Conservation (phyloP, 2,113 vertebrate genomes). For the Ammodytes dubius region DNA sequence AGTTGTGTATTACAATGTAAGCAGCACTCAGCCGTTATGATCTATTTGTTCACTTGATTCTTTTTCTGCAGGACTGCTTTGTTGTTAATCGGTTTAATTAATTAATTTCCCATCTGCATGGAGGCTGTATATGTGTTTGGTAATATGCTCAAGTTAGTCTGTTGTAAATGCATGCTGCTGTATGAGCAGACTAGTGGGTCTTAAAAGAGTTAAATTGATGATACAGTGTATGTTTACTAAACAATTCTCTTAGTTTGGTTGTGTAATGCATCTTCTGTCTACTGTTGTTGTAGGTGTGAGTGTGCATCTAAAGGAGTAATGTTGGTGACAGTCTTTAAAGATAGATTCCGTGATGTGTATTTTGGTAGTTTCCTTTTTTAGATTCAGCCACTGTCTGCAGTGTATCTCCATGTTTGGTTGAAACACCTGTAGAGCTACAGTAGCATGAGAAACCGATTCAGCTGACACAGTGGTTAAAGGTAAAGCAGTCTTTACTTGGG, state of each 20-base stretch:
- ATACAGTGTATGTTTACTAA: background rate
- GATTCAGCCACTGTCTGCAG: background rate
- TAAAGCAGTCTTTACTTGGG: background rate
- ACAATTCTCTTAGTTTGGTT: background rate
- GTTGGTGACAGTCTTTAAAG: background rate
- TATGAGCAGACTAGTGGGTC: background rate
- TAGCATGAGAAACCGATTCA: background rate
- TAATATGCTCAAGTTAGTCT: constrained; percentile 16
- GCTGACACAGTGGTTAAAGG: constrained; percentile 1
- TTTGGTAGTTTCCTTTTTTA: background rate
- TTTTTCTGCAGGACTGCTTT: constrained; percentile 14
- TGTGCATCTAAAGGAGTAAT: background rate
- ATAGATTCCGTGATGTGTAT: background rate
- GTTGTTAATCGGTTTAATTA: constrained; percentile 27
- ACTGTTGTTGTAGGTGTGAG: too few species aligned
- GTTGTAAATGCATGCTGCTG: background rate
- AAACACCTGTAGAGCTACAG: background rate
- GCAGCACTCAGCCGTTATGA: background rate
- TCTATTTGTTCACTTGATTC: background rate
- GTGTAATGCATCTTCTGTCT: background rate
- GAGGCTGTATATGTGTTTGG: constrained; percentile 25
- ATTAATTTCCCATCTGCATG: background rate
- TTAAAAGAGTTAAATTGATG: background rate
- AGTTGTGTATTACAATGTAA: background rate
- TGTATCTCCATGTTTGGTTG: background rate